Evolutionary conservation across 2,113 vertebrate genomes (phyloP), one percentile per base, ranked within the genome.

Genomic region (Rhea pennata): DNA sequence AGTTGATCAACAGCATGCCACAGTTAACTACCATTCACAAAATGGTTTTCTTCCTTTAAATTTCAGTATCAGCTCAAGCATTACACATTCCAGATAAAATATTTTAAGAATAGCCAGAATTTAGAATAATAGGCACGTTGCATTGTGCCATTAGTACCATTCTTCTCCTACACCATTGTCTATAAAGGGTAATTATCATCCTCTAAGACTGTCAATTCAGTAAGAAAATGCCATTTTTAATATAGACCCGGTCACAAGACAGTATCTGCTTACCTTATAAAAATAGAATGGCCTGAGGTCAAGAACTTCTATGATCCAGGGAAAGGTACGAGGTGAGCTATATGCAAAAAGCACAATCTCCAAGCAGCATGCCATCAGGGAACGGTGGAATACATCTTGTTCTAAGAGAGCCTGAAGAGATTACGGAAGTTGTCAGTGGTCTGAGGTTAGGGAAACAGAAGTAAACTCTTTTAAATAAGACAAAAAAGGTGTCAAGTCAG

Each of bases 271-370:
- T 92, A 99, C 99, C 99, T 99, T 99, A 85, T 99, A 99, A 96
- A 99, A 99, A 95, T 99, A 99, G 98, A 99, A 99, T 1, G 99
- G 98, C 6, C 94, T 96, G 80, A 99, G 97, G 93, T 98, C 97
- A 44, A 99, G 98, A 73, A 98, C 94, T 31, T 98, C 98, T 71
- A 99, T 98, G 98, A 99, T 99, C 99, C 99, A 99, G 50, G 99
- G 99, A 90, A 99, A 99, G 64, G 98, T 99, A 50, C 99, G 98
- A 59, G 99, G 99, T 40, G 99, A 99, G 95, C 99, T 99, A 97
- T 99, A 99, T 8, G 99, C 98, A 46, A 99, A 99, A 27, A 99
- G 97, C 89, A 99, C 99, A 8, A 99, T 98, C 98, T 99, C 99
- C 97, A 99, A 94, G 97, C 99, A 99, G 94, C 99, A 99, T 0